Conservation (phyloP, 2,113 vertebrate species). For the Lanius collurio region DNA sequence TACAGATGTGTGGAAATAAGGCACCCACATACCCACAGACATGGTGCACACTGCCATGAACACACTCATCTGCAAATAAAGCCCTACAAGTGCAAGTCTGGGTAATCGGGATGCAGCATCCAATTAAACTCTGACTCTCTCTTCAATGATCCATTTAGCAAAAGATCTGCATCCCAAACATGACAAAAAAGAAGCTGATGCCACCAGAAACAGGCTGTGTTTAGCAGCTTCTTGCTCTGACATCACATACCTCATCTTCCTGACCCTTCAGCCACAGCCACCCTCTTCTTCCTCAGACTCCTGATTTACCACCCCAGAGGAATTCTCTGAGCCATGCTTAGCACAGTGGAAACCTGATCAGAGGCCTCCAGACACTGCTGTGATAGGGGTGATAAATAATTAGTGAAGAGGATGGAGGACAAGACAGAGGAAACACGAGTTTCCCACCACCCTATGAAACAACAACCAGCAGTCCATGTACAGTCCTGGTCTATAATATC, state of each 20-base stretch:
- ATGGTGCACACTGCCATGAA: rapidly evolving
- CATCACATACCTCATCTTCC: not conserved
- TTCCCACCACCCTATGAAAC: not conserved
- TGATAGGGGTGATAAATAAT: not conserved
- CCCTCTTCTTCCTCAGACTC: not conserved
- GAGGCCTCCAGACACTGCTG: not conserved
- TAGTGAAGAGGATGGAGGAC: not conserved
- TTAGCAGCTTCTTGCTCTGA: not conserved
- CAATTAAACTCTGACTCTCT: not conserved
- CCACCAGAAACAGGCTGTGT: not conserved
- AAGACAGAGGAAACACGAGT: not conserved
- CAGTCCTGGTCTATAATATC: not conserved
- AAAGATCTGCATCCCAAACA: not conserved
- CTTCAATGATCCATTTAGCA: not conserved
- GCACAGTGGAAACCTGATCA: not conserved
- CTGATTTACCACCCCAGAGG: not conserved
- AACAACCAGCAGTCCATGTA: not conserved
- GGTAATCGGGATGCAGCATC: not conserved
- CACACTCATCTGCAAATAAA: not conserved
- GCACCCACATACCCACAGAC: not conserved
- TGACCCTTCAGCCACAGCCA: not conserved
- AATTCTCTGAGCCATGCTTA: not conserved
- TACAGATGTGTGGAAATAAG: not conserved
- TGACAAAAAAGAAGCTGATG: not conserved
- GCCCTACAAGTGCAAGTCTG: not conserved